Base-by-base conservation (phyloP, 2,888 invertebrate genomes). In the Synanthedon andrenaeformis region DNA sequence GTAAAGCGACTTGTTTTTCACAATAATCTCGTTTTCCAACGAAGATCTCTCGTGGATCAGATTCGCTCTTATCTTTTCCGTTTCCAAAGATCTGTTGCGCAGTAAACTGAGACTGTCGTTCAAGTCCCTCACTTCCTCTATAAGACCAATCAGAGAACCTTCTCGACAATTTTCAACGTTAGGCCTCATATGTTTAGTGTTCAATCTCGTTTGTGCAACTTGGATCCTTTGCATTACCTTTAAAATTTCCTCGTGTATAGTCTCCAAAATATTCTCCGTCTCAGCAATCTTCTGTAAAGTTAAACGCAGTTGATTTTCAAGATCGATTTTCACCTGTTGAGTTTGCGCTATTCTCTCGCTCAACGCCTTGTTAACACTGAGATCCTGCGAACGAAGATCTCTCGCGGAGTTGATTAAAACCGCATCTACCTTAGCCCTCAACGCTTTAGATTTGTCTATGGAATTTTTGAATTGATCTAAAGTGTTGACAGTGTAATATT, bases 351-450 rank as follows among this genome's bases (percentile, higher is more conserved):
- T 92, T 52, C 94, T 89, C 59, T 91, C 89, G 5, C 90, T 89
- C 54, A 97, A 77, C 0, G 93, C 92, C 49, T 91, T 89, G 68
- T 96, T 95, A 0, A 96, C 94, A 51, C 88, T 86, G 62, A 95
- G 93, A 3, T 95, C 95, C 82, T 96, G 96, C 3, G 92, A 90
- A 12, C 94, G 89, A 55, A 96, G 86, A 78, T 96, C 95, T 58
- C 94, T 89, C 0, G 96, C 91, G 0, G 93, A 92, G 66, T 95
- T 94, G 28, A 90, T 88, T 2, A 95, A 79, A 23, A 93, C 90
- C 0, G 92, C 91, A 63, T 94, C 92, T 0, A 95, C 88, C 53
- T 92, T 92, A 1, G 89, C 89, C 55, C 95, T 81, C n/a, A 96
- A 76, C 41, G 89, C 86, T 54, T 90, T 90, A 0, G 96, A 95